A percentile compares a stretch with the other conserved stretches of the same genome.
Evolutionary conservation across 2,888 invertebrate species (phyloP).

Genomic region (Heliconius charithonia): DNA sequence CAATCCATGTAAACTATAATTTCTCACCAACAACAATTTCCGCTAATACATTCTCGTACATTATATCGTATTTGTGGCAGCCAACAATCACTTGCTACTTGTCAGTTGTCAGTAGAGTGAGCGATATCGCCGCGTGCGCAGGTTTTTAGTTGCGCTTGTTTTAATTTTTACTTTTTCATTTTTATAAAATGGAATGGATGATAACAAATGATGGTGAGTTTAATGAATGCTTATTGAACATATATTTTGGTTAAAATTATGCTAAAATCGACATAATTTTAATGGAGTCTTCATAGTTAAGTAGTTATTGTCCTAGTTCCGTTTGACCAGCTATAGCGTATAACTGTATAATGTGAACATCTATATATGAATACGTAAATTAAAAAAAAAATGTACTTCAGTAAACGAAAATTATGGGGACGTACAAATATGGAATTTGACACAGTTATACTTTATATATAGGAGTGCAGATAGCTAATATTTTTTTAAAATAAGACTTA

Average conservation of each 20-base stretch:
- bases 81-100: neutral
- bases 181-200: constrained; percentile 64
- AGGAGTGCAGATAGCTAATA: no score
- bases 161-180: neutral
- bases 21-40: no score
- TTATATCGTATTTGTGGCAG: neutral
- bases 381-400: no score
- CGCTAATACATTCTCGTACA: no score
- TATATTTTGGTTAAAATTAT: neutral
- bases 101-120: constrained; percentile 8
- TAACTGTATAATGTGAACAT: no score
- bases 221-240: neutral
- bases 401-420: no score
- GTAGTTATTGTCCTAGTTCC: no score
- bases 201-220: constrained; percentile 60
- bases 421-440: no score
- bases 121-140: constrained; percentile 14
- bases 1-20: neutral
- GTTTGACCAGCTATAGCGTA: no score
- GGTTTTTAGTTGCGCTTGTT: neutral
- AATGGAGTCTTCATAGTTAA: neutral
- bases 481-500: no score
- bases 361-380: no score
- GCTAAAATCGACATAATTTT: neutral
- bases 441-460: no score